Conservation (phyloP, 2,888 invertebrate genomes). For the Sepiola atlantica region DNA sequence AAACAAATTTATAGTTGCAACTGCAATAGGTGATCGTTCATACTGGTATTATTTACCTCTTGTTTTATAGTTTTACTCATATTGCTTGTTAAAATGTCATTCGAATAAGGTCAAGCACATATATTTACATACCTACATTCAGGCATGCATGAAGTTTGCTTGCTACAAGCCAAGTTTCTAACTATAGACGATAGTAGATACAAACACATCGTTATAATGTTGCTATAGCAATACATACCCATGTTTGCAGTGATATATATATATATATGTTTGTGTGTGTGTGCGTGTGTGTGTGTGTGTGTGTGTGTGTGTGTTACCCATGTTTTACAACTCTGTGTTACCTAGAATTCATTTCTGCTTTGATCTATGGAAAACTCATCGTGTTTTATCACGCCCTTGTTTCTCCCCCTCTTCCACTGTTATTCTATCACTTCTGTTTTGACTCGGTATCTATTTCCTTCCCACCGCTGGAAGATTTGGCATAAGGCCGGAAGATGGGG, state of each 20-base stretch:
- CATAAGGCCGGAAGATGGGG: too few relatives aligned
- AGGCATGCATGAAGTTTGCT: not conserved
- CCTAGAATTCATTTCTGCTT: not conserved
- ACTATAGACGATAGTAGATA: not conserved
- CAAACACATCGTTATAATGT: not conserved
- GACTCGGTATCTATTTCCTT: too few relatives aligned
- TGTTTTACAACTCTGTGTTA: not conserved
- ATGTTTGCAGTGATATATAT: not conserved
- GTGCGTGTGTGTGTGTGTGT: not conserved
- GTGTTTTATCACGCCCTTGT: not conserved
- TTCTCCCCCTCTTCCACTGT: not conserved
- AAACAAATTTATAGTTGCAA: not conserved
- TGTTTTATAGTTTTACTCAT: not conserved
- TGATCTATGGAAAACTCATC: not conserved
- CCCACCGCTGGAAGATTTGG: too few relatives aligned
- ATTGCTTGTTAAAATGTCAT: not conserved
- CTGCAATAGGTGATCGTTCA: not conserved
- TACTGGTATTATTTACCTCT: not conserved
- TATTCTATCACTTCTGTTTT: not conserved
- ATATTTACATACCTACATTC: not conserved
- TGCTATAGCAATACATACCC: not conserved
- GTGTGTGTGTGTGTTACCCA: not conserved
- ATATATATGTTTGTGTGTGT: not conserved
- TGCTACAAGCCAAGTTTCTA: not conserved
- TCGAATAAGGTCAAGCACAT: not conserved